Evolutionary conservation across 2,113 vertebrate species (phyloP).

Genomic region (Megalops atlanticus): DNA sequence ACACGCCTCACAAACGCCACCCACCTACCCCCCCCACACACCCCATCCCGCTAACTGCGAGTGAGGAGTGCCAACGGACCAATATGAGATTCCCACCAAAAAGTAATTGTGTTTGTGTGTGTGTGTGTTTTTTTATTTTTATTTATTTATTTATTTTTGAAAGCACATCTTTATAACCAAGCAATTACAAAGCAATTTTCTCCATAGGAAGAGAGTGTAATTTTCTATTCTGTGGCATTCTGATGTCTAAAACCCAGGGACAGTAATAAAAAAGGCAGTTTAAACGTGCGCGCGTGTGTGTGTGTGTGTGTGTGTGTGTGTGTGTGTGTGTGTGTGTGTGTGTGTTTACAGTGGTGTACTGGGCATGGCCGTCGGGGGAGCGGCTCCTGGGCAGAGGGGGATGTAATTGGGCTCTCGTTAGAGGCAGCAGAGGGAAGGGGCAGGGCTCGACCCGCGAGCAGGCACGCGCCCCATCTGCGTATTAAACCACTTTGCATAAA

Average conservation of each 20-base stretch:
- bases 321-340: conserved; percentile 64
- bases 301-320: conserved; percentile 57
- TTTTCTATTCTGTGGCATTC: conserved; percentile 82
- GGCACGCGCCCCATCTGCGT: conserved; percentile 70
- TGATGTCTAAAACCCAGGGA: conserved; percentile 79
- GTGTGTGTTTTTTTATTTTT: conserved; percentile 39
- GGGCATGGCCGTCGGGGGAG: conserved; percentile 56
- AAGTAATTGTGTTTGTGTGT: conserved; percentile 74
- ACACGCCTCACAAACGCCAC: conserved; percentile 58
- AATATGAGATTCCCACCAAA: conserved; percentile 56
- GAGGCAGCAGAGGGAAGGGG: conserved; percentile 70
- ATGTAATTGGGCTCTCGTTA: conserved; percentile 77
- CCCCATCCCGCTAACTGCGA: conserved; percentile 61
- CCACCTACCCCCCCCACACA: conserved; percentile 67
- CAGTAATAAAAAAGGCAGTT: conserved; percentile 73
- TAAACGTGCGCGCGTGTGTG: conserved; percentile 49
- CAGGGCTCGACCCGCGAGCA: conserved; percentile 71
- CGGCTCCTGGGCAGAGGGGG: conserved; percentile 69
- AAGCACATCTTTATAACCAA: conserved; percentile 82
- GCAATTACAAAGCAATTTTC: conserved; percentile 83
- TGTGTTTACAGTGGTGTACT: conserved; percentile 69
- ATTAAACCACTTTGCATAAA: conserved; percentile 80
- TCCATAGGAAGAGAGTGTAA: conserved; percentile 81
- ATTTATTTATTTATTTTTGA: conserved; percentile 64
- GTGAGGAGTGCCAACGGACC: conserved; percentile 66